phyloP scores from a whole-genome alignment of 2,113 vertebrate genomes.

The Platycercus adscitus region DNA sequence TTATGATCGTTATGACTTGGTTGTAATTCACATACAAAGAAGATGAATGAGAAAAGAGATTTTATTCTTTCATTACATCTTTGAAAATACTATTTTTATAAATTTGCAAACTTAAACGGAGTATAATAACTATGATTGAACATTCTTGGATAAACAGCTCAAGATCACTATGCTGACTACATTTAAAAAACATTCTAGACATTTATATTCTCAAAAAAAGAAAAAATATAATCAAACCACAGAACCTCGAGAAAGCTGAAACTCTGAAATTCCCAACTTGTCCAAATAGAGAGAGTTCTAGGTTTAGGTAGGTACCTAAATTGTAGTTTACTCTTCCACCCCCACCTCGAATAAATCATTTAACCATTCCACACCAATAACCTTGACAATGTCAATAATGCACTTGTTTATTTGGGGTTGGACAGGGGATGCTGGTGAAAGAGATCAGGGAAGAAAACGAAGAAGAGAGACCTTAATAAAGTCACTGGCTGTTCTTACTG shows the following conservation, averaged over 20 bases:
- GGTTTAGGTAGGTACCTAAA: neutral
- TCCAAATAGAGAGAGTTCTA: neutral
- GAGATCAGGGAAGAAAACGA: neutral
- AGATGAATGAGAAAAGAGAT: neutral
- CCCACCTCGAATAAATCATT: neutral
- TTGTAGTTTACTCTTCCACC: neutral
- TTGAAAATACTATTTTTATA: neutral
- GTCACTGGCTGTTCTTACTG: neutral
- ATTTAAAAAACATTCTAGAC: neutral
- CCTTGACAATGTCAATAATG: neutral
- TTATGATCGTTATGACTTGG: neutral
- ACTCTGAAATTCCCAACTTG: neutral
- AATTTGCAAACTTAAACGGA: neutral
- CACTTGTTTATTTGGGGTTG: neutral
- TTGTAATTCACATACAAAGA: neutral
- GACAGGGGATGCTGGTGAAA: neutral
- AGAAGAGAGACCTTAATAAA: neutral
- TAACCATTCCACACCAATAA: neutral
- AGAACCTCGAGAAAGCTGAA: neutral
- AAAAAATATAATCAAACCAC: neutral
- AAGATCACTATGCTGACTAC: neutral
- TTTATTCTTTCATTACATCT: neutral
- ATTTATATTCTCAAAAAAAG: neutral
- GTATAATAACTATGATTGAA: neutral
- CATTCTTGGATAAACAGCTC: neutral